Base-by-base conservation (phyloP, 2,797 vertebrate species). In the Mastacembelus armatus region DNA sequence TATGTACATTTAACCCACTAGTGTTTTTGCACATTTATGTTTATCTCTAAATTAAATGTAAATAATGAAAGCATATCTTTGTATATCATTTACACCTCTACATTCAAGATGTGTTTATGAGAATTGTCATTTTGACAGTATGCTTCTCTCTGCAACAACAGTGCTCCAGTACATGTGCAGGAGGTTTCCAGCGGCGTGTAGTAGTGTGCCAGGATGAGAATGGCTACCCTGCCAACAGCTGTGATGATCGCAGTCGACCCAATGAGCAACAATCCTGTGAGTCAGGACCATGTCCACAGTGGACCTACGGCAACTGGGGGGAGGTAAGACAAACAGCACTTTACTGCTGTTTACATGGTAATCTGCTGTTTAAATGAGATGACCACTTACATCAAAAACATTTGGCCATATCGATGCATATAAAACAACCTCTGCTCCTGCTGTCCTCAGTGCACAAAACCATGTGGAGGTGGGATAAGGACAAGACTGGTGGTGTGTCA, bases 161-260 rank as follows among this genome's bases (percentile, higher is more conserved):
- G 98, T 99, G 98, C 90, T 99, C 98, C 43, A 99, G 97, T 83
- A 99, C 97, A 0, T 99, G 98, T 84, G 97, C 96, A 0, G 97
- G 96, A 29, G 98, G 98, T n/a, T 98, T 97, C 91, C 98, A 99
- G 91, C 92, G 97, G 30, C 95, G 97, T 0, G 98, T 96, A 0
- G 98, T 99, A 40, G 98, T 99, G 39, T 99, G 98, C 90, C 98
- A 99, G 91, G 97, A 99, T 79, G 96, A 98, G 83, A 98, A 99
- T 0, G 98, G 98, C 71, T 97, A 98, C 81, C 88, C 94, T 0
- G 96, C 96, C 44, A 93, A 76, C 64, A 95, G 94, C 91, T 99
- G 98, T 15, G 95, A 96, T 43, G 96, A 96, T 79, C 96, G 94
- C 78, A 93, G 90, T 75, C 95, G 94, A 80, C 98, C 98, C 3